Conservation (phyloP, 2,113 vertebrate genomes). For the Malurus elegans region DNA sequence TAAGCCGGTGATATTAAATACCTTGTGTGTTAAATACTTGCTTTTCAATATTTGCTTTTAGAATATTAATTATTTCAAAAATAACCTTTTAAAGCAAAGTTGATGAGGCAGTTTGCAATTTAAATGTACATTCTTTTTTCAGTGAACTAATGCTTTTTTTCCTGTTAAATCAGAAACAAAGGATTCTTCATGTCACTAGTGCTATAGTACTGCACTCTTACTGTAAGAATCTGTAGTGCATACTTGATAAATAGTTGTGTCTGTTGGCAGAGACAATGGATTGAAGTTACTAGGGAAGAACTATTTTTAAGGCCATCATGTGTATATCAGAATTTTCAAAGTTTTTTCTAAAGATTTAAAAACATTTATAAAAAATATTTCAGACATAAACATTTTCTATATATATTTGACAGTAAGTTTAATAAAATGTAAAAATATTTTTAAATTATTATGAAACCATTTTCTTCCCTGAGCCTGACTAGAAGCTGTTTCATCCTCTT, state of each 20-base stretch:
- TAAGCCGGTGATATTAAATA: background rate
- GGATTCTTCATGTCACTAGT: background rate
- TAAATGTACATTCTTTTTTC: background rate
- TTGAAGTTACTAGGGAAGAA: background rate
- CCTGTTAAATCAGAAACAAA: background rate
- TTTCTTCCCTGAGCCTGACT: background rate
- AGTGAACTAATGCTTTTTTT: background rate
- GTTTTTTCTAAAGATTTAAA: background rate
- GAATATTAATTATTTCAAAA: background rate
- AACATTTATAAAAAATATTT: background rate
- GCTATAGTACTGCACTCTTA: background rate
- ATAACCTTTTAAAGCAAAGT: background rate
- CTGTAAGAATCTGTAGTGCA: background rate
- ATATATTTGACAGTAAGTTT: background rate
- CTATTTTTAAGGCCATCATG: background rate
- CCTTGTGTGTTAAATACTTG: background rate
- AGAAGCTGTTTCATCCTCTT: background rate
- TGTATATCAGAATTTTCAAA: background rate
- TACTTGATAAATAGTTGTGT: background rate
- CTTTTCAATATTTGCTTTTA: background rate
- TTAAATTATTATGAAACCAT: background rate
- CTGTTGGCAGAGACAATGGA: background rate
- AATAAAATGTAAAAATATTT: background rate
- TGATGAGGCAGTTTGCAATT: background rate
- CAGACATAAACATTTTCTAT: background rate